Base-by-base conservation (phyloP, 2,888 invertebrate genomes). In the Deilephila elpenor region DNA sequence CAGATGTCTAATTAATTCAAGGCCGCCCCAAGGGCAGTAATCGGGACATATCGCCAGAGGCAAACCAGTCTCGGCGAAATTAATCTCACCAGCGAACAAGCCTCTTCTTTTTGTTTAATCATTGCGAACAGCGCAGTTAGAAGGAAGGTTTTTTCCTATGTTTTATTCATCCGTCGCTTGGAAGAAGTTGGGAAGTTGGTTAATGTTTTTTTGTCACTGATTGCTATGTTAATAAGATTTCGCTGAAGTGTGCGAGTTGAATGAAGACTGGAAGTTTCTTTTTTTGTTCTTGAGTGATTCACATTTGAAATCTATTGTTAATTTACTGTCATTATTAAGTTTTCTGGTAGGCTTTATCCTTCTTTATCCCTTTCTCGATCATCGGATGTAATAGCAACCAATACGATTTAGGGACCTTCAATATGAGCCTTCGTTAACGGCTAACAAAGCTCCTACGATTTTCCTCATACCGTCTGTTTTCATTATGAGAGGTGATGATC, bases 1-100 rank as follows among this genome's bases (percentile, higher is more conserved):
- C 67, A 67, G 67, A 67, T 67, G 67, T 67, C 25, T 56, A 56
- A 60, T 60, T 67, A 67, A 51, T 67, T 67, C 67, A 67, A 67
- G 67, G 44, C 67, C 51, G 34, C n/a, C n/a, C 25, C 67, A 51
- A 67, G 67, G 51, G 8, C 37, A n/a, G 67, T 25, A 51, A 67
- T 51, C 67, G 67, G 44, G 67, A 67, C 25, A 67, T 14, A 51
- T 67, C 51, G 67, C 67, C 67, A 8, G 17, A 44, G 67, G 67
- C 67, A 51, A 25, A 25, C 25, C 25, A 14, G n/a, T 62, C 62
- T 62, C 3, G 25, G 67, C 51, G 44, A 67, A 25, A 51, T 67
- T 67, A 67, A 67, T 67, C 67, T 51, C 44, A 56, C 56, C 17
- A n/a, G 44, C 17, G n/a, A 17, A 56, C 56, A 14, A 17, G 37